Base-by-base conservation (phyloP, 2,797 vertebrate genomes). In the Crypturellus tataupa region DNA sequence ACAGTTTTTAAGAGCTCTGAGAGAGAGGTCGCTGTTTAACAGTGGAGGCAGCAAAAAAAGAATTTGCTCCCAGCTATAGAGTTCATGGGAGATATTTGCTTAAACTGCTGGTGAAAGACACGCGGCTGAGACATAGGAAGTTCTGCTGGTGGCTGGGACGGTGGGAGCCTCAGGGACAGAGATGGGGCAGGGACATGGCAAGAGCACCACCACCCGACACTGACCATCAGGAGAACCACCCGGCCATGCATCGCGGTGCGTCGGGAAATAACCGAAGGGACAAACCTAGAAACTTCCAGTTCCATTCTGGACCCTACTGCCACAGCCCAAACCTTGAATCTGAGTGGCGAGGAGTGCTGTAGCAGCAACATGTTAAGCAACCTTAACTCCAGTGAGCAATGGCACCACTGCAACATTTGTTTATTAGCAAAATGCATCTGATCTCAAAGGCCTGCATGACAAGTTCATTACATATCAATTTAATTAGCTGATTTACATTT, bases 401-500 rank as follows among this genome's bases (percentile, higher is more conserved):
- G 93, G 93, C 94, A 97, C 91, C 46, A 80, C 93, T 85, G 59
- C 70, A 96, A 94, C 60, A 95, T 94, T 98, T 96, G 97, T 97
- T 97, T 97, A 98, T 97, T 96, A 97, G 97, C 84, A 96, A 97
- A 98, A 97, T 97, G 96, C 96, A 97, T 98, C 97, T 98, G 97
- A 98, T 98, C 97, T 97, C 97, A 97, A 97, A 97, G 96, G 97
- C 96, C 96, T 80, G 95, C 96, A 96, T 97, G 97, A 98, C 97
- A 98, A 97, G 96, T 98, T 98, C 98, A 98, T 98, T 98, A 98
- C 98, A 96, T 97, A 98, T 98, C 97, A 98, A 98, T 98, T 98
- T 98, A 98, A 98, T 98, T 98, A 98, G 97, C 97, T 98, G 97
- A 98, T 98, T 98, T 98, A 98, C 97, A 98, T 98, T 98, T 98